These are phyloP conservation scores for Borostomias antarcticus DNA, from an alignment of 2,797 vertebrate species.

Conservation along the genomic window DNA sequence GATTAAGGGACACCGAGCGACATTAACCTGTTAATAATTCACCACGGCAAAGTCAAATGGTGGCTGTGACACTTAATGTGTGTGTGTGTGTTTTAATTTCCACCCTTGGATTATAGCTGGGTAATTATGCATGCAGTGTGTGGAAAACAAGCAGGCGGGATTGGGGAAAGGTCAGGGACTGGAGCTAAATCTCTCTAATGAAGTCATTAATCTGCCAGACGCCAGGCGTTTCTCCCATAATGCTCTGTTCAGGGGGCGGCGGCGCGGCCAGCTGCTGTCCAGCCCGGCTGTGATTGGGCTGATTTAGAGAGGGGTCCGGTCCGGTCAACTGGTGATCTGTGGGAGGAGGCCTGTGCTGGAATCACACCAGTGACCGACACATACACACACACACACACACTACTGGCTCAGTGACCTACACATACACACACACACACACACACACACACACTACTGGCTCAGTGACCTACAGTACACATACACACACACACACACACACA, in stretches of 20 bases:
- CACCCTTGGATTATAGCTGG: slow-evolving; percentile 45
- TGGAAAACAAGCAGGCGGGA: slow-evolving; percentile 56
- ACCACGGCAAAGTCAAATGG: slow-evolving; percentile 37
- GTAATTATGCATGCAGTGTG: slow-evolving; percentile 57
- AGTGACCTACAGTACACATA: no score
- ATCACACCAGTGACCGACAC: neutral
- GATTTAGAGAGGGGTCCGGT: slow-evolving; percentile 36
- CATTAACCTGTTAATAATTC: slow-evolving; percentile 14
- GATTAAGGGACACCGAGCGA: slow-evolving; percentile 30
- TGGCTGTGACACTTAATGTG: slow-evolving; percentile 21
- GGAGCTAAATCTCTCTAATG: slow-evolving; percentile 81
- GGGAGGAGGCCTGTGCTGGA: neutral
- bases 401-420: no score
- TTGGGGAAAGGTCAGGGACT: slow-evolving; percentile 76
- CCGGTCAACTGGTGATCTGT: neutral
- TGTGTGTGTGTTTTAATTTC: slow-evolving; percentile 49
- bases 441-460: no score
- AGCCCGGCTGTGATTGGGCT: slow-evolving; percentile 46
- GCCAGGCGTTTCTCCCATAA: slow-evolving; percentile 75
- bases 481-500: no score
- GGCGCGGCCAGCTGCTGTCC: slow-evolving; percentile 52
- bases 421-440: no score
- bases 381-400: no score
- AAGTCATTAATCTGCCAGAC: slow-evolving; percentile 78
- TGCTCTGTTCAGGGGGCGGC: slow-evolving; percentile 72